Evolutionary conservation across 2,888 invertebrate species (phyloP), one percentile per base, ranked within the genome.

Genomic region (Resseliella maxima): DNA sequence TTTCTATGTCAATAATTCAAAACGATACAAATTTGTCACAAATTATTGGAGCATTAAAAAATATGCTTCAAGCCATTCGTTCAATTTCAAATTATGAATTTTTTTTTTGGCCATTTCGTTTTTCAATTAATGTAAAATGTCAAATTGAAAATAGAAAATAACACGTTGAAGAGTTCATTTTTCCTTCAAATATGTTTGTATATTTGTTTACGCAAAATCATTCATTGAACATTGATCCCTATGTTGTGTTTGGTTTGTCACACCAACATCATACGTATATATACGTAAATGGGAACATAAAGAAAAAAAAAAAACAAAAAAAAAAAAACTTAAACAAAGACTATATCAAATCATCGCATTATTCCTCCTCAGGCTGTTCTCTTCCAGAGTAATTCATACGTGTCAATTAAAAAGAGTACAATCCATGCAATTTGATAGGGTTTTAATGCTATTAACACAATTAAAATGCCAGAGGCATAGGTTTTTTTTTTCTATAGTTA

Each of bases 321-420:
- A n/a, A 59, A 59, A 24, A 50, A 59, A 8, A 18, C 50, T 18
- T 3, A 18, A 50, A 50, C 50, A 50, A 50, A 8, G 50, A 50
- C 50, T 50, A 18, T 50, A 27, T 59, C 24, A 59, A 59, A 24
- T 59, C 59, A 59, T 59, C 24, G 24, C 24, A 15, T 24, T 24
- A 59, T 8, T n/a, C 6, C 24, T 8, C 59, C 59, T 59, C 27
- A n/a, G 27, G 59, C 59, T 27, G 24, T 59, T 50, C 50, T 8
- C 27, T 59, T 59, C 24, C 24, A 24, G 59, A n/a, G 5, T 5
- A 59, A 59, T 27, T 24, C 24, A 59, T 5, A 24, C 59, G 59
- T 59, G 24, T 24, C 59, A 59, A 59, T 59, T 59, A 59, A 59
- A 59, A n/a, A 27, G 59, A 59, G 24, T 24, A 59, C 59, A 59